phyloP scores from a whole-genome alignment of 2,113 vertebrate species.

The Rhinichthys klamathensis region DNA sequence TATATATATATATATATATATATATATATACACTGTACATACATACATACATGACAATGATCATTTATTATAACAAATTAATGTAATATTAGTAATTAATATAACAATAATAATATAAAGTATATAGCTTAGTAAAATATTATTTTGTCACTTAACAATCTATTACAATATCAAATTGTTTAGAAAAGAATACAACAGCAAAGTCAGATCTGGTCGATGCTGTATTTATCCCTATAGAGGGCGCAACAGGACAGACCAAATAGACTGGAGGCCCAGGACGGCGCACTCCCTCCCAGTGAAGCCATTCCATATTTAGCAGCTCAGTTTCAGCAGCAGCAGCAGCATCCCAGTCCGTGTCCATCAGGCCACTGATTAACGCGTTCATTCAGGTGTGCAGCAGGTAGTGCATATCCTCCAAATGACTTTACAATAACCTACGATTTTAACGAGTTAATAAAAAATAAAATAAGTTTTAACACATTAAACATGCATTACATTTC shows the following conservation, averaged over 20 bases:
- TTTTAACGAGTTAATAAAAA: not conserved
- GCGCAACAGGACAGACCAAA: not conserved
- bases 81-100: not conserved
- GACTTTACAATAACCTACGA: not conserved
- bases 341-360: not conserved
- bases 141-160: not conserved
- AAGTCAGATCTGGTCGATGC: too few species aligned
- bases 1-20: too few species aligned
- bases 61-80: not conserved
- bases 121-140: not conserved
- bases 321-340: constrained; percentile 40
- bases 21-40: too few species aligned
- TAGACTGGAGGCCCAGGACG: not conserved
- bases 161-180: not conserved
- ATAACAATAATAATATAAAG: not conserved
- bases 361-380: not conserved
- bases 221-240: not conserved
- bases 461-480: not conserved
- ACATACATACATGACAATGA: not conserved
- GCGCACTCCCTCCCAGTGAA: not conserved
- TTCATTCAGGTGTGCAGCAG: constrained; percentile 25
- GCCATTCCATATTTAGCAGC: constrained; percentile 16
- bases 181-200: not conserved
- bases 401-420: not conserved
- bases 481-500: constrained; percentile 24